A percentile compares a stretch with the other conserved stretches of the same genome.
Evolutionary conservation across 2,888 invertebrate genomes (phyloP).

Genomic region (Cheilosia grossa): DNA sequence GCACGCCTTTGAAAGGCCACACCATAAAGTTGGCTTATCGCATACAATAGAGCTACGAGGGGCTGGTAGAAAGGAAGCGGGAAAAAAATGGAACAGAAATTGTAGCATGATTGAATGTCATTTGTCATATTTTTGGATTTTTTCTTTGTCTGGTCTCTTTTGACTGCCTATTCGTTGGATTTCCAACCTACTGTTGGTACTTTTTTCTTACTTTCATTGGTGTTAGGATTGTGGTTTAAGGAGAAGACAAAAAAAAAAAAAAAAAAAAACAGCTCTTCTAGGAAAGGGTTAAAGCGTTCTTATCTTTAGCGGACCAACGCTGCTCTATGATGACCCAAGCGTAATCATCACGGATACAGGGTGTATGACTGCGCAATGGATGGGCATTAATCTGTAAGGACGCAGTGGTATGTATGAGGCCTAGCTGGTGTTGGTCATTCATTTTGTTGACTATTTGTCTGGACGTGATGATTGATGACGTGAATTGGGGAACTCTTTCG

Average conservation of each 20-base stretch:
- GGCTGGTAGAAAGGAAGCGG: conserved; percentile 3
- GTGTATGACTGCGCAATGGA: conserved; percentile 43
- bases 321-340: conserved; percentile 27
- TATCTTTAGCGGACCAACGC: conserved; percentile 57
- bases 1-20: conserved; percentile 38
- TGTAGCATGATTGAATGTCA: conserved; percentile 82
- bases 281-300: conserved; percentile 58
- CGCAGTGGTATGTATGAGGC: conserved; percentile 18
- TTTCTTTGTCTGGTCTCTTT: conserved; percentile 25
- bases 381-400: conserved; percentile 59
- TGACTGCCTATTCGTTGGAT: conserved; percentile 23
- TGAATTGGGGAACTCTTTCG: conserved; percentile 34
- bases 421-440: conserved; percentile 36
- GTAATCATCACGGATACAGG: conserved; percentile 42
- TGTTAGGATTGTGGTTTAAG: conserved; percentile 48
- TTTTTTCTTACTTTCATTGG: conserved; percentile 32
- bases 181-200: conserved; percentile 2
- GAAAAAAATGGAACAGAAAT: conserved; percentile 52
- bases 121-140: conserved; percentile 80
- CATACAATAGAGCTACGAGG: conserved; percentile 15
- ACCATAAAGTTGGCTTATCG: conserved; percentile 48
- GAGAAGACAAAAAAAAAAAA: conserved; percentile 4
- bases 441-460: conserved; percentile 67
- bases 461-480: conserved; percentile 65
- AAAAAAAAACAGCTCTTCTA: not conserved